phyloP scores from a whole-genome alignment of 2,113 vertebrate species.

The Microtus pennsylvanicus region DNA sequence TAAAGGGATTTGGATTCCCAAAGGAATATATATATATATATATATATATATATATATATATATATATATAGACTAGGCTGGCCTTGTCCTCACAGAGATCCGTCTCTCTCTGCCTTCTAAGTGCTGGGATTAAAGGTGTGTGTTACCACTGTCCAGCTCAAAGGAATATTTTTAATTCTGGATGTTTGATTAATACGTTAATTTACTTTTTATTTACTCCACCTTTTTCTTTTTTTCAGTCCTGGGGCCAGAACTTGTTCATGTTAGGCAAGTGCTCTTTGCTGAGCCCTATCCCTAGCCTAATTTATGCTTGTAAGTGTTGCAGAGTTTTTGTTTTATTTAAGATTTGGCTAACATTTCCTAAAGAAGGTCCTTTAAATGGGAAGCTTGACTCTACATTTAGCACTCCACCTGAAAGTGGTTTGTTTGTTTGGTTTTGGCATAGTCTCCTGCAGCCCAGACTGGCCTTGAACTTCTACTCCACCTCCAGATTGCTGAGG shows the following conservation, averaged over 20 bases:
- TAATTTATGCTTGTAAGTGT: slow-evolving; percentile 49
- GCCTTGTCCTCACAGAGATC: background rate
- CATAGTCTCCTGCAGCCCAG: too few species aligned
- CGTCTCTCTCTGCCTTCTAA: background rate
- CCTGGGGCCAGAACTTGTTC: background rate
- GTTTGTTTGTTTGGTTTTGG: background rate
- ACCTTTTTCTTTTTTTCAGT: background rate
- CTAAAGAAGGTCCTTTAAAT: slow-evolving; percentile 19
- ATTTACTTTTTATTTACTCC: background rate
- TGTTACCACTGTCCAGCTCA: background rate
- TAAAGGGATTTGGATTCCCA: slow-evolving; percentile 18
- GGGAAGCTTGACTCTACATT: background rate
- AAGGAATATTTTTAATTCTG: background rate
- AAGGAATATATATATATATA: background rate
- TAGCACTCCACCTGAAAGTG: background rate
- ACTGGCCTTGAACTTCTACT: background rate
- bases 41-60: too few species aligned
- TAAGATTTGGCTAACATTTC: slow-evolving; percentile 48
- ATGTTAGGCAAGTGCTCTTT: background rate
- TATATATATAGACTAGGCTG: background rate
- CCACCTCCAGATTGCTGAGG: background rate
- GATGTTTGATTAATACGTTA: background rate
- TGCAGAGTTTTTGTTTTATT: background rate
- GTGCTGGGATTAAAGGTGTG: background rate
- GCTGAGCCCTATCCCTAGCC: background rate